phyloP scores from a whole-genome alignment of 2,888 invertebrate species.

The Acanthosepion lycidas region DNA sequence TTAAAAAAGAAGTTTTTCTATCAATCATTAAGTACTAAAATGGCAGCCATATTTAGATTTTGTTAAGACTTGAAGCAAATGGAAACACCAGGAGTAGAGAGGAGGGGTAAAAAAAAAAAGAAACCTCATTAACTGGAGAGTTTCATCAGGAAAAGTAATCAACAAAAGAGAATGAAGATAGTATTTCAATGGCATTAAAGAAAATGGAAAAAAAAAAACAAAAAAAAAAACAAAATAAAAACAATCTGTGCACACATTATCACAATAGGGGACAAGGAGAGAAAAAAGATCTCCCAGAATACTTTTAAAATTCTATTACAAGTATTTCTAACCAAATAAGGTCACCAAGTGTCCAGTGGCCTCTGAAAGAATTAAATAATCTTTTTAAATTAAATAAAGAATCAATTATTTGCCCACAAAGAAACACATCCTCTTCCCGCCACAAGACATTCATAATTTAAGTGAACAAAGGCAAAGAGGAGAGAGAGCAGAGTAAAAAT shows the following conservation, averaged over 20 bases:
- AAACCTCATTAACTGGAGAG: constrained; percentile 15
- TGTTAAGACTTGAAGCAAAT: not conserved
- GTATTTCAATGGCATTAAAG: not conserved
- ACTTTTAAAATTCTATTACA: constrained; percentile 8
- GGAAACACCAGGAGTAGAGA: not conserved
- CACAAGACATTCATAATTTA: not conserved
- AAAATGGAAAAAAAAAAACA: not conserved
- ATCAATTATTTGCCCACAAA: not conserved
- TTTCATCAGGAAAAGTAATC: constrained; percentile 33
- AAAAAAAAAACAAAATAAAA: not conserved
- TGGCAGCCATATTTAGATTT: constrained; percentile 1
- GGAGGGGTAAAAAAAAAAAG: not conserved
- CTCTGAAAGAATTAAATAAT: not conserved
- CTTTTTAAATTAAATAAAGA: not conserved
- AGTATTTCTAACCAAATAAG: constrained; percentile 9
- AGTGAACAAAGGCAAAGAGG: no score
- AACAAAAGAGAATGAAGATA: constrained; percentile 20
- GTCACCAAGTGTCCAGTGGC: not conserved
- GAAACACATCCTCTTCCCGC: not conserved
- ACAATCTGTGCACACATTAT: not conserved
- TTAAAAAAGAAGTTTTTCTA: not conserved
- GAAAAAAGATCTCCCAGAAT: not conserved
- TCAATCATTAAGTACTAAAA: constrained; percentile 33
- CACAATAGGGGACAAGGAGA: not conserved
- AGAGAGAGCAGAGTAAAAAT: not conserved